Evolutionary conservation across 2,797 vertebrate genomes (phyloP), one percentile per base, ranked within the genome.

Genomic region (Rhynchonycteris naso): DNA sequence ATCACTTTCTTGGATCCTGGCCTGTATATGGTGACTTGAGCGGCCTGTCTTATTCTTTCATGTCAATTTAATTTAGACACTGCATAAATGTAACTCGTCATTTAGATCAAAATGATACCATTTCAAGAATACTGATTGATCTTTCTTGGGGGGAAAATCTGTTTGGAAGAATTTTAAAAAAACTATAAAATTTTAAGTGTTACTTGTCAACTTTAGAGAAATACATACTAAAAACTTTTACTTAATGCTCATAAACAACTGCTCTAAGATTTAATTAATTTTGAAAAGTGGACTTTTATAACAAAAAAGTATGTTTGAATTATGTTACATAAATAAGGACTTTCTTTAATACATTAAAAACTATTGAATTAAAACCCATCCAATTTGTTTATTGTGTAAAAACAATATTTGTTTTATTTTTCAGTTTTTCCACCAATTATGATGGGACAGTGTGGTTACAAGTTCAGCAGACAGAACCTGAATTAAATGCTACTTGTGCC

Each of bases 381-480:
- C 35, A 66, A 24, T 90, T 94, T 71, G 43, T 86, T 96, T 90
- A 80, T 47, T 28, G 30, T 92, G 47, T 75, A 71, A 68, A 85
- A 88, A 91, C 43, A 94, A 33, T 47, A 47, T n/a, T n/a, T 66
- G n/a, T 66, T 90, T 95, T 91, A 65, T 63, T 85, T 89, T 82
- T 80, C n/a, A 75, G 24, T 35, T 90, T 88, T 92, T 76, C 38
- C 93, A 58, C 33, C 63, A 26, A 65, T 83, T 61, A 33, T 82
- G 30, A 69, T 79, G 72, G 54, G 85, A 19, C 50, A 83, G 16
- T 61, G 30, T 63, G 38, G 69, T 65, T 50, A 59, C 18, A 63
- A 93, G n/a, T 24, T 54, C 69, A 95, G 52, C 61, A 94, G 82
- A 61, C 84, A 66, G n/a, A 69, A 85, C 52, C 68, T 69, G 83